A percentile compares a stretch with the other conserved stretches of the same genome.
phyloP scores from a whole-genome alignment of 2,113 vertebrate genomes.

The Boulengeromyrus knoepffleri region DNA sequence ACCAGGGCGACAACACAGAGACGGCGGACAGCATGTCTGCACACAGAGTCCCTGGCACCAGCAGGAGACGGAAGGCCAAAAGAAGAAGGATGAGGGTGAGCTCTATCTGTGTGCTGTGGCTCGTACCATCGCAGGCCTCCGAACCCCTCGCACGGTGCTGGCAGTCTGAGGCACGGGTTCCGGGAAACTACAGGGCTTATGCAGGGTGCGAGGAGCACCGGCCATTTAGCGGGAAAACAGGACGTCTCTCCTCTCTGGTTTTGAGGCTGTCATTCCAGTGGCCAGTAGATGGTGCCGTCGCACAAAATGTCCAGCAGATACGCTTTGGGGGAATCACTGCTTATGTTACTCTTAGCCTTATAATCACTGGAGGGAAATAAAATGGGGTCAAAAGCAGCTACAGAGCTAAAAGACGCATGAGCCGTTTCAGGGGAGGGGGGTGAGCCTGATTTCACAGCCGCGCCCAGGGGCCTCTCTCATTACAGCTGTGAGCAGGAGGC shows the following conservation, averaged over 20 bases:
- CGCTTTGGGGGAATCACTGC: not conserved
- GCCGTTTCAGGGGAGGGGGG: not conserved
- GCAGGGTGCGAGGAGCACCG: slow-evolving; percentile 17
- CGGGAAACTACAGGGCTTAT: slow-evolving; percentile 46
- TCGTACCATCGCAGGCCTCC: slow-evolving; percentile 10
- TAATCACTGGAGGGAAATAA: not conserved
- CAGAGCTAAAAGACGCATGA: not conserved
- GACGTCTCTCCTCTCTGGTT: not conserved
- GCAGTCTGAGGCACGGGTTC: slow-evolving; percentile 59
- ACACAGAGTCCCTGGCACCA: not conserved
- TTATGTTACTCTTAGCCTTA: not conserved
- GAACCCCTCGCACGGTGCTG: not conserved
- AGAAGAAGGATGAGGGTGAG: slow-evolving; percentile 14
- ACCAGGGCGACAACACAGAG: not conserved
- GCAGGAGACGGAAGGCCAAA: slow-evolving; percentile 24
- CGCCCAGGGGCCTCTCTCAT: not conserved
- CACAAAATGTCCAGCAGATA: not conserved
- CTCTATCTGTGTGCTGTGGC: not conserved
- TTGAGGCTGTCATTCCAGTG: not conserved
- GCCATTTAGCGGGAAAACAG: not conserved
- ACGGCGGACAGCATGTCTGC: not conserved
- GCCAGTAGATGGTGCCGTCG: slow-evolving; percentile 41
- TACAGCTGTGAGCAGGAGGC: not conserved
- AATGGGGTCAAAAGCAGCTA: not conserved
- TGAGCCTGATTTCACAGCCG: not conserved